phyloP scores from a whole-genome alignment of 2,797 vertebrate species.

The Liasis olivaceus region DNA sequence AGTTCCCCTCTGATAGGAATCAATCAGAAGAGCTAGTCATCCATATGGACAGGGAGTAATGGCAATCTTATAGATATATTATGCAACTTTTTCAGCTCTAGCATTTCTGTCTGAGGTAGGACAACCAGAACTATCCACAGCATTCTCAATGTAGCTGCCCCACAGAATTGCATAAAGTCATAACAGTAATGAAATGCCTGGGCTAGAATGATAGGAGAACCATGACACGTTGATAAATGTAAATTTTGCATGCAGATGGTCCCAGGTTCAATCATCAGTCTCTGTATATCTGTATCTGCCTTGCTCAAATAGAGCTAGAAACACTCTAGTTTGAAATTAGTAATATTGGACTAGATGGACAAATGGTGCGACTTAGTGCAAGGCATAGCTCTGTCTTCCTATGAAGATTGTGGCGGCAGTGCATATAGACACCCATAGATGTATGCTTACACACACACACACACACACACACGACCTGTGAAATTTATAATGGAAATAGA shows the following conservation, averaged over 20 bases:
- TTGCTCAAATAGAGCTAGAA: neutral
- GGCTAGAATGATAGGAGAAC: neutral
- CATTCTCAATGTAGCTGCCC: neutral
- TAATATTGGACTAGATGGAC: neutral
- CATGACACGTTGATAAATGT: neutral
- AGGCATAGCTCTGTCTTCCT: neutral
- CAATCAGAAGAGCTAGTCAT: neutral
- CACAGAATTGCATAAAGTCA: neutral
- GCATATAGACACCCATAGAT: too few species aligned
- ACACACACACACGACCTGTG: neutral
- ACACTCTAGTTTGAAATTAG: neutral
- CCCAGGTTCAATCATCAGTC: neutral
- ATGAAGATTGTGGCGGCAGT: neutral
- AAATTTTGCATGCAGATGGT: neutral
- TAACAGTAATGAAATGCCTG: neutral
- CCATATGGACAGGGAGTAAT: neutral
- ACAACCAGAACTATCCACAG: neutral
- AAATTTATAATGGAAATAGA: neutral
- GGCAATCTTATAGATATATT: neutral
- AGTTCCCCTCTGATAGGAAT: neutral
- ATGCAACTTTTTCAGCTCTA: neutral
- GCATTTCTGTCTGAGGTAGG: neutral
- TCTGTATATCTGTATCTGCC: neutral
- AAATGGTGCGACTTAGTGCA: neutral
- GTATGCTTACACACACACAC: too few species aligned